A percentile compares a stretch with the other conserved stretches of the same genome.
These are phyloP conservation scores for Dryobota labecula DNA, from an alignment of 2,888 invertebrate species.

Conservation along the genomic window DNA sequence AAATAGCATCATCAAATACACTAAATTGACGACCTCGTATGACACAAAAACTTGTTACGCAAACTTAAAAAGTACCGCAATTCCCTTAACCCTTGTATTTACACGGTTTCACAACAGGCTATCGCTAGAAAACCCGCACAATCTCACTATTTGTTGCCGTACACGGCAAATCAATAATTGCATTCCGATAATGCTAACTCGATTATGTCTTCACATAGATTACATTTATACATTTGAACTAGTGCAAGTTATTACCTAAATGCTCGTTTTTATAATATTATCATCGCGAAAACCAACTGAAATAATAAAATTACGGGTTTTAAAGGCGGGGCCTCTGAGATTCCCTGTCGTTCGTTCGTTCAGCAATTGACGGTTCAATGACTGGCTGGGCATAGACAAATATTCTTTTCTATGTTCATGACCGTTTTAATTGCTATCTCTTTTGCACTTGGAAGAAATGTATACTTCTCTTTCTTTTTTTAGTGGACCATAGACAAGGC, in stretches of 20 bases:
- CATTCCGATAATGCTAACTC: conserved; percentile 68
- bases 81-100: conserved; percentile 67
- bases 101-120: conserved; percentile 72
- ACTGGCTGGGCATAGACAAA: conserved; percentile 76
- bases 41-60: conserved; percentile 75
- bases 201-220: conserved; percentile 42
- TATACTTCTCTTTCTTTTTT: conserved; percentile 31
- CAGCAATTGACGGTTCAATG: conserved; percentile 85
- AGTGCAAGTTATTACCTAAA: conserved; percentile 79
- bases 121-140: conserved; percentile 78
- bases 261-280: conserved; percentile 81
- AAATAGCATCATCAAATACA: conserved; percentile 90
- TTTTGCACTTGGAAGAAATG: conserved; percentile 30
- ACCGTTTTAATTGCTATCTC: conserved; percentile 54
- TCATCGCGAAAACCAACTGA: conserved; percentile 86
- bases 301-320: conserved; percentile 83
- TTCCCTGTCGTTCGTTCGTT: conserved; percentile 86
- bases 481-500: conserved; percentile 31
- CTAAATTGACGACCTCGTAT: conserved; percentile 75
- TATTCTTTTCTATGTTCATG: conserved; percentile 47
- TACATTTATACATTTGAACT: conserved; percentile 34
- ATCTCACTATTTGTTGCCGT: conserved; percentile 78
- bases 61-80: conserved; percentile 64
- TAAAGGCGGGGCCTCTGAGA: conserved; percentile 88
- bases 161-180: conserved; percentile 85